These are phyloP conservation scores for Pelobates cultripes DNA, from an alignment of 2,797 vertebrate genomes.

Conservation along the genomic window DNA sequence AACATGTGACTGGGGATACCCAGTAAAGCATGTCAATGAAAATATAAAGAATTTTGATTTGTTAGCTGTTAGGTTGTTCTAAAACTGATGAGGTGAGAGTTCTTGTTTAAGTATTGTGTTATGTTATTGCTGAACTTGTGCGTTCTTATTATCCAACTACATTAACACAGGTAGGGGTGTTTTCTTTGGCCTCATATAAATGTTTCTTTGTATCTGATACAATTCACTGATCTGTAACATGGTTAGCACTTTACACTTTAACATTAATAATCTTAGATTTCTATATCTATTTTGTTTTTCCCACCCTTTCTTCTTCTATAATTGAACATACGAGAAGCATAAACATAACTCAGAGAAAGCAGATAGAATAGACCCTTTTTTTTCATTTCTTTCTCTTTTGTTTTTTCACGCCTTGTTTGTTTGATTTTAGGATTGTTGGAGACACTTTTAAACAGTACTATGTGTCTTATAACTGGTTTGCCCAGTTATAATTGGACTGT, in stretches of 20 bases:
- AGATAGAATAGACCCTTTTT: not conserved
- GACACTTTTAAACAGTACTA: slow-evolving; percentile 11
- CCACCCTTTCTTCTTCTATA: not conserved
- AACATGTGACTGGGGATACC: too few relatives aligned
- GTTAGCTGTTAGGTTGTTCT: too few relatives aligned
- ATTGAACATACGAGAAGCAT: not conserved
- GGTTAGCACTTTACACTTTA: not conserved
- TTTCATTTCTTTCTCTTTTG: not conserved
- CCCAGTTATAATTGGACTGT: not conserved
- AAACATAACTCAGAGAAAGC: not conserved
- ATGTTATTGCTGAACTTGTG: not conserved
- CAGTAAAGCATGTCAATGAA: too few relatives aligned
- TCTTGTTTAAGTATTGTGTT: not conserved
- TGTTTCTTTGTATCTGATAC: slow-evolving; percentile 14
- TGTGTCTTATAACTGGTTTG: slow-evolving; percentile 37
- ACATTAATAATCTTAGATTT: not conserved
- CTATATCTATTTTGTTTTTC: not conserved
- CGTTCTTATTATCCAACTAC: not conserved
- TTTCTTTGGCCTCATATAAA: slow-evolving; percentile 22
- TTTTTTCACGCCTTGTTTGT: slow-evolving; percentile 34
- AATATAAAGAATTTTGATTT: too few relatives aligned
- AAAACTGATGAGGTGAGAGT: too few relatives aligned
- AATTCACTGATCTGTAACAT: not conserved
- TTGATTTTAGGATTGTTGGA: slow-evolving; percentile 3
- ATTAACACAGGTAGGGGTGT: not conserved